phyloP scores from a whole-genome alignment of 2,888 invertebrate genomes.

The Thecocarcelia acutangulata region DNA sequence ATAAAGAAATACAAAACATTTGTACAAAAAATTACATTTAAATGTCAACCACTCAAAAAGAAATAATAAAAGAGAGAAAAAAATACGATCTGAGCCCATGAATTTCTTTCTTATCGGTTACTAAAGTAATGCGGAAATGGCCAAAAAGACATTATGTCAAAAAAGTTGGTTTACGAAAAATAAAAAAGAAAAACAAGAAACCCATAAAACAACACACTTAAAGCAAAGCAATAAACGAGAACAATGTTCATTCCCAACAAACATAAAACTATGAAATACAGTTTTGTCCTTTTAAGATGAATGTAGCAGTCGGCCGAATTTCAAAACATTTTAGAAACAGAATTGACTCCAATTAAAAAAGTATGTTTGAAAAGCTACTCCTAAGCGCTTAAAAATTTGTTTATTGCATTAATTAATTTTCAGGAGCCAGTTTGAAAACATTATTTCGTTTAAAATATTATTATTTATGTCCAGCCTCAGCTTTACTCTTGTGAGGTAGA shows the following conservation, averaged over 20 bases:
- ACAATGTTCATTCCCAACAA: slow-evolving; percentile 38
- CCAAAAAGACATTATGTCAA: slow-evolving; percentile 69
- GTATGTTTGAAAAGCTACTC: too few relatives aligned
- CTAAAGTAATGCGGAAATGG: slow-evolving; percentile 70
- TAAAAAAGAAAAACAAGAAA: slow-evolving; percentile 30
- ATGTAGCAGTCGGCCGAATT: too few relatives aligned
- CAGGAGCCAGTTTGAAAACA: too few relatives aligned
- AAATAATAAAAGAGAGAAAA: slow-evolving; percentile 59
- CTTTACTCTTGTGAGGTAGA: too few relatives aligned
- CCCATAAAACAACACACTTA: slow-evolving; percentile 57
- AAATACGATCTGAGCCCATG: slow-evolving; percentile 62
- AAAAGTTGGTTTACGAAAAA: slow-evolving; percentile 52
- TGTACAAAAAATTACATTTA: slow-evolving; percentile 65
- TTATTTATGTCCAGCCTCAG: too few relatives aligned
- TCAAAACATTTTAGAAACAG: too few relatives aligned
- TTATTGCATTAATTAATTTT: too few relatives aligned
- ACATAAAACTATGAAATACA: too few relatives aligned
- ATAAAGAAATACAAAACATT: slow-evolving; percentile 53
- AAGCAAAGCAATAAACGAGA: slow-evolving; percentile 54
- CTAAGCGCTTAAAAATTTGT: too few relatives aligned
- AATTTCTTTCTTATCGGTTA: slow-evolving; percentile 70
- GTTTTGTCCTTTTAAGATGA: too few relatives aligned
- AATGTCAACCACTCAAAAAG: slow-evolving; percentile 69
- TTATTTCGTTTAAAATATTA: too few relatives aligned
- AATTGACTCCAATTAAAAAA: too few relatives aligned